These are phyloP conservation scores for Harpagoxenus sublaevis DNA, from an alignment of 2,888 invertebrate species.

Conservation along the genomic window DNA sequence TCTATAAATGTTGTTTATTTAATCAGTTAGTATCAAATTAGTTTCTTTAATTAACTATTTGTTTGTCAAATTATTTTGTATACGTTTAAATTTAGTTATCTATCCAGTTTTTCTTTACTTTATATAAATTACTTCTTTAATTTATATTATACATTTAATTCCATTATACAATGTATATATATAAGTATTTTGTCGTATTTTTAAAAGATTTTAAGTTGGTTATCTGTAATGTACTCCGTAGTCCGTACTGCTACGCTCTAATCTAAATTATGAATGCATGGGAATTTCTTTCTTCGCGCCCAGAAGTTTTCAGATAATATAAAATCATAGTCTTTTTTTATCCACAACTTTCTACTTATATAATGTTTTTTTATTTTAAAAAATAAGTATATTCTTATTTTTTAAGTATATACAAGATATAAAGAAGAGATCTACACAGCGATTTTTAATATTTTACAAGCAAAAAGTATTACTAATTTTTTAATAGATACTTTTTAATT, in stretches of 20 bases:
- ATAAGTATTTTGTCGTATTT: background rate
- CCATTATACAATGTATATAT: background rate
- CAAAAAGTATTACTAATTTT: background rate
- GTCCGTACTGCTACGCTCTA: background rate
- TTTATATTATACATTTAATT: slow-evolving; percentile 1
- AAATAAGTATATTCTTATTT: background rate
- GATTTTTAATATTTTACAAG: background rate
- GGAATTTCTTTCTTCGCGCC: background rate
- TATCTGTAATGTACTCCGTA: background rate
- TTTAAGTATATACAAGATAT: background rate
- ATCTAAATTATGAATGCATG: slow-evolving; percentile 10
- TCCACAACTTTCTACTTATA: background rate
- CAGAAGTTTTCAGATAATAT: background rate
- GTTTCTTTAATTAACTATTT: background rate
- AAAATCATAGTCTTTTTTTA: slow-evolving; percentile 20
- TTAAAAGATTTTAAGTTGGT: background rate
- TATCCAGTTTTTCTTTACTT: background rate
- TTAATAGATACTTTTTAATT: background rate
- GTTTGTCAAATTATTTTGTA: background rate
- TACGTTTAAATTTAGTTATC: background rate
- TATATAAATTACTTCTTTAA: background rate
- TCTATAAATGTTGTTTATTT: background rate
- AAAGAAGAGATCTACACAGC: background rate
- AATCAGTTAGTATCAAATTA: background rate
- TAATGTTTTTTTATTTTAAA: background rate